phyloP scores from a whole-genome alignment of 2,113 vertebrate genomes.

The Erythrocercus mccallii region DNA sequence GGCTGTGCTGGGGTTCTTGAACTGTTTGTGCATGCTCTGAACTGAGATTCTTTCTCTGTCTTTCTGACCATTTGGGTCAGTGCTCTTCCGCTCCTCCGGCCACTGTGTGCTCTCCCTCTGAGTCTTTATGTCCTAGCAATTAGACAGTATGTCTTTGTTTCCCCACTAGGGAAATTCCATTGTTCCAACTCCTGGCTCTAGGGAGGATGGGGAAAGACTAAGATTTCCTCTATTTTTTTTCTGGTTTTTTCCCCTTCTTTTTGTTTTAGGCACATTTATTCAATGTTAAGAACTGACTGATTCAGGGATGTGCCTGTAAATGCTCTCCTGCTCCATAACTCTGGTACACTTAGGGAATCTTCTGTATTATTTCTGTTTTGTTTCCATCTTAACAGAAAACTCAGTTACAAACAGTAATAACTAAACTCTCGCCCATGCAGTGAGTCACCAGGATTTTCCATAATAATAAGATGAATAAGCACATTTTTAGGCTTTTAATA shows the following conservation, averaged over 20 bases:
- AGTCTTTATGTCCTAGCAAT: not conserved
- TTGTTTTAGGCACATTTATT: not conserved
- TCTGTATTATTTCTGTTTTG: not conserved
- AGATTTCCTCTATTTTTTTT: not conserved
- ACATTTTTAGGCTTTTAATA: not conserved
- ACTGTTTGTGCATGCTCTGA: not conserved
- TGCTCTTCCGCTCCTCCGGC: not conserved
- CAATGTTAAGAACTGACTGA: not conserved
- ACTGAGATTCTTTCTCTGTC: not conserved
- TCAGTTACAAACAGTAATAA: not conserved
- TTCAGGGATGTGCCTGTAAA: not conserved
- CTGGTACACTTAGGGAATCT: not conserved
- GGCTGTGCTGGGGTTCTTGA: not conserved
- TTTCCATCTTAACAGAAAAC: constrained; percentile 54
- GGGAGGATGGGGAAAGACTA: not conserved
- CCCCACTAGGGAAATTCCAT: not conserved
- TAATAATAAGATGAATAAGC: constrained; percentile 8
- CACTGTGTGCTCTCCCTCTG: not conserved
- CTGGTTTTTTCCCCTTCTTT: not conserved
- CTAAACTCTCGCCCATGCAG: not conserved
- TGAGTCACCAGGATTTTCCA: constrained; percentile 48
- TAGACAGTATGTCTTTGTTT: constrained; percentile 10
- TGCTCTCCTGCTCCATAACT: not conserved
- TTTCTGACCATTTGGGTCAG: not conserved
- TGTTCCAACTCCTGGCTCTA: not conserved